phyloP scores from a whole-genome alignment of 2,888 invertebrate genomes.

The Synergus itoensis region DNA sequence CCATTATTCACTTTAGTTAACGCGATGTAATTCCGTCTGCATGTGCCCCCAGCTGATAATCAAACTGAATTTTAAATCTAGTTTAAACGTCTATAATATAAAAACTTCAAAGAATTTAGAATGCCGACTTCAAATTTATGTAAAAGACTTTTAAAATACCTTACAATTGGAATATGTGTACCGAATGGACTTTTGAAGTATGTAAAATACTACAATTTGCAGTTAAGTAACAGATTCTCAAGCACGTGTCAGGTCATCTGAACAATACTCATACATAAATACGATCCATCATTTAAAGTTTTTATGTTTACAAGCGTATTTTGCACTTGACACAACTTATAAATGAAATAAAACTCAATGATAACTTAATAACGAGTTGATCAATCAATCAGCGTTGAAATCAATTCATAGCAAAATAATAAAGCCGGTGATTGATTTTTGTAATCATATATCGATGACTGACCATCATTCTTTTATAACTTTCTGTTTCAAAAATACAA shows the following conservation, averaged over 20 bases:
- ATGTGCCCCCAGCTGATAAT: not conserved
- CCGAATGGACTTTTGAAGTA: not conserved
- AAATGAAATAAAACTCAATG: not conserved
- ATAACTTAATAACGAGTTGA: not conserved
- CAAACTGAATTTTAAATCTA: not conserved
- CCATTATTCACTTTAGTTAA: not conserved
- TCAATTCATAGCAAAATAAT: not conserved
- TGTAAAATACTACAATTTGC: not conserved
- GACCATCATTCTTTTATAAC: not conserved
- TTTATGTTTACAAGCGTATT: not conserved
- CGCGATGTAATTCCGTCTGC: not conserved
- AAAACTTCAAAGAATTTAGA: not conserved
- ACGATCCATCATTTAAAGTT: not conserved
- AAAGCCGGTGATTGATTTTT: no score
- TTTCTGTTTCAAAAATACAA: slow-evolving; percentile 41
- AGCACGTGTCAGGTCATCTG: not conserved
- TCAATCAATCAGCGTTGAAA: not conserved
- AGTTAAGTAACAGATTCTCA: not conserved
- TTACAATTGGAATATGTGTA: not conserved
- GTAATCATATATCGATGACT: not conserved
- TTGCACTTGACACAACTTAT: not conserved
- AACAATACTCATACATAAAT: not conserved
- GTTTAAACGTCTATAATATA: not conserved
- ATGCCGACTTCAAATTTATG: not conserved
- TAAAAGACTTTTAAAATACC: not conserved